A percentile compares a stretch with the other conserved stretches of the same genome.
Conservation (phyloP, 2,888 invertebrate genomes). For the Drosophila prostipennis region DNA sequence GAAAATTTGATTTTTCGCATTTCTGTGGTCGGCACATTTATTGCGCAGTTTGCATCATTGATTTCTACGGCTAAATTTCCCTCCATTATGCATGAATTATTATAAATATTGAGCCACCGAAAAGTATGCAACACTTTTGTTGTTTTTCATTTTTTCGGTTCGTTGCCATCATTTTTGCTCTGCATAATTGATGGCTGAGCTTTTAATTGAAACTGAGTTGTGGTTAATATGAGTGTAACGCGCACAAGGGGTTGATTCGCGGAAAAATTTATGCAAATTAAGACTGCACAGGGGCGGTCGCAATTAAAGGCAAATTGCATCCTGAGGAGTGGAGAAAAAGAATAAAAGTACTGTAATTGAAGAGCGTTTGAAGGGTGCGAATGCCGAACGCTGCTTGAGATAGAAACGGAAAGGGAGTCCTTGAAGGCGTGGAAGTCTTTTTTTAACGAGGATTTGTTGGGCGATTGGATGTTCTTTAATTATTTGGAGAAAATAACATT, state of each 20-base stretch:
- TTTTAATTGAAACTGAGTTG: slow-evolving; percentile 66
- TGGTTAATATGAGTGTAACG: slow-evolving; percentile 38
- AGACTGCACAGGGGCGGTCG: slow-evolving; percentile 32
- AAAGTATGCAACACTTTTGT: slow-evolving; percentile 13
- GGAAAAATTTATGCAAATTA: slow-evolving; percentile 48
- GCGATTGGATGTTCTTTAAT: background rate
- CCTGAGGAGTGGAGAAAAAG: slow-evolving; percentile 11
- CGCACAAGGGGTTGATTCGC: background rate
- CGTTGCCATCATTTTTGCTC: slow-evolving; percentile 13
- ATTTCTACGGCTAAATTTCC: slow-evolving; percentile 24
- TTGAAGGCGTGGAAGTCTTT: slow-evolving; percentile 18
- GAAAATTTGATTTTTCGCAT: slow-evolving; percentile 45
- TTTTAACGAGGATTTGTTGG: slow-evolving; percentile 1
- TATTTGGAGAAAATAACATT: slow-evolving; percentile 8
- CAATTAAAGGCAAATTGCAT: slow-evolving; percentile 46
- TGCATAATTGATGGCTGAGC: slow-evolving; percentile 59
- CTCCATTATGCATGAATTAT: slow-evolving; percentile 21
- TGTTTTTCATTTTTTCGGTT: slow-evolving; percentile 14
- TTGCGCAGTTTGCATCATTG: slow-evolving; percentile 38
- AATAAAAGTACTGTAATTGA: slow-evolving; percentile 39
- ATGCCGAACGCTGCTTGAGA: slow-evolving; percentile 33
- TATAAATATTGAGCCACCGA: slow-evolving; percentile 18
- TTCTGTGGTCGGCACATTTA: slow-evolving; percentile 11
- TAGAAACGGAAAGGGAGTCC: slow-evolving; percentile 16
- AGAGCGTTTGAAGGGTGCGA: slow-evolving; percentile 43